Conservation (phyloP, 2,888 invertebrate genomes). For the Hyposoter dolosus region DNA sequence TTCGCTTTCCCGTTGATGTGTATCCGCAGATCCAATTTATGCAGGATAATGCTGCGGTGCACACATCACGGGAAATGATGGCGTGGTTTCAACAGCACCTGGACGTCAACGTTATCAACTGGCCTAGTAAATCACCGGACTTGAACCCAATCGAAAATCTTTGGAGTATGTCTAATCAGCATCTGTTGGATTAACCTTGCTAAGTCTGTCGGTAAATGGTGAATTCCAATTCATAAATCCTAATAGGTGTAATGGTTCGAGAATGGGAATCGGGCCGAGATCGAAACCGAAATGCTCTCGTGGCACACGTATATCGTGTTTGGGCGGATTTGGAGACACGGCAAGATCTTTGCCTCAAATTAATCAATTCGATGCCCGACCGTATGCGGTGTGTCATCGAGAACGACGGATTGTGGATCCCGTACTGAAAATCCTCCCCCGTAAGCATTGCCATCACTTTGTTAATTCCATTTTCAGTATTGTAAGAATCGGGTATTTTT, state of each 20-base stretch:
- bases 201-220: background rate
- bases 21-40: background rate
- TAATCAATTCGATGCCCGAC: slow-evolving; percentile 21
- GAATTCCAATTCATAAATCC: background rate
- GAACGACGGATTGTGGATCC: slow-evolving; percentile 12
- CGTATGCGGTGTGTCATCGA: slow-evolving; percentile 35
- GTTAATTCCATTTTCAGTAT: background rate
- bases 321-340: background rate
- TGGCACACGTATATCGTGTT: background rate
- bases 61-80: no score
- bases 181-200: background rate
- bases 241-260: slow-evolving; percentile 17
- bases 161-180: background rate
- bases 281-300: slow-evolving; percentile 8
- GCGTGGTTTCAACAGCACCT: no score
- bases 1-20: background rate
- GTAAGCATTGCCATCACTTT: background rate
- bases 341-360: background rate
- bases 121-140: background rate
- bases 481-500: no score
- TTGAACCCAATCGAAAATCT: background rate
- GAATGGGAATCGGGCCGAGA: background rate
- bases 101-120: no score
- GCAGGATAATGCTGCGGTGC: background rate
- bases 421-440: background rate